A percentile compares a stretch with the other conserved stretches of the same genome.
Conservation (phyloP, 2,113 vertebrate genomes). For the Cepphus grylle region DNA sequence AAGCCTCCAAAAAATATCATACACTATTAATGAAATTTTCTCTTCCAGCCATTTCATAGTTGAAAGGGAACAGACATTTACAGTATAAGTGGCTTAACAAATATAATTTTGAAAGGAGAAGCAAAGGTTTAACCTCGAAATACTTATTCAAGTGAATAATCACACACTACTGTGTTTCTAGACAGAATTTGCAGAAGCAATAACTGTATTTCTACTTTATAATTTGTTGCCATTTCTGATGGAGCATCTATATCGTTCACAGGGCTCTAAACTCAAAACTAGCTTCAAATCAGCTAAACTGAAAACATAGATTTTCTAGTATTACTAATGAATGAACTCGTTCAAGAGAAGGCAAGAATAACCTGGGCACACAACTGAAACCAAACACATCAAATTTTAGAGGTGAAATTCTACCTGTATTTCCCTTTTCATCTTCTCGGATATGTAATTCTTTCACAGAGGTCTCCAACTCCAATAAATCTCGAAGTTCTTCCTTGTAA, state of each 20-base stretch:
- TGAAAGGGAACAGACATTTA: neutral
- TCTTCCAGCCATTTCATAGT: neutral
- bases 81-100: neutral
- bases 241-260: neutral
- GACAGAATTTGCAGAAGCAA: neutral
- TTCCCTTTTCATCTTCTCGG: slow-evolving; percentile 88
- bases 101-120: neutral
- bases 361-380: neutral
- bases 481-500: slow-evolving; percentile 87
- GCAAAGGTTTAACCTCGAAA: neutral
- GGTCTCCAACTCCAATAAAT: slow-evolving; percentile 84
- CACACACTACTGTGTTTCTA: neutral
- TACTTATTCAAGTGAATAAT: neutral
- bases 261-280: neutral
- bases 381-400: neutral
- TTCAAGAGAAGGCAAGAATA: slow-evolving; percentile 7
- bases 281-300: neutral
- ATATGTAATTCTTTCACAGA: slow-evolving; percentile 83
- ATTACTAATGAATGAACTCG: neutral
- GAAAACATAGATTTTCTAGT: neutral
- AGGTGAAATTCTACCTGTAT: slow-evolving; percentile 79
- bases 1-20: neutral
- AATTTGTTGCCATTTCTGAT: neutral
- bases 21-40: neutral
- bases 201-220: neutral